Evolutionary conservation across 2,113 vertebrate species (phyloP), one percentile per base, ranked within the genome.

Genomic region (Indicator indicator): DNA sequence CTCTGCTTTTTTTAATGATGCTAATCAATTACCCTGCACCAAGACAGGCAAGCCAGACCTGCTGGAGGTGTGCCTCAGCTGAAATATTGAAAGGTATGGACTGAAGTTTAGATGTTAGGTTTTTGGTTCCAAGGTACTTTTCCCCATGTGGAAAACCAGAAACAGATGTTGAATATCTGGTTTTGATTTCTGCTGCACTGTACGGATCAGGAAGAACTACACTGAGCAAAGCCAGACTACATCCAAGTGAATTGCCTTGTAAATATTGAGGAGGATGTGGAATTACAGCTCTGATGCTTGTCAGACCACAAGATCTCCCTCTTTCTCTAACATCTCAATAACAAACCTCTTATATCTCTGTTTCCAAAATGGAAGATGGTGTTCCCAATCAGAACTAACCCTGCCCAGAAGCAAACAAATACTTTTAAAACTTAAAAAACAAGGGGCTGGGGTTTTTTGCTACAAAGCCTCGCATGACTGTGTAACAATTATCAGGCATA

Each of bases 211-310:
- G 81, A 79, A 36, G 74, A 87, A 44, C 71, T 85, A 54, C 55
- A 63, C 74, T 76, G 74, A 87, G 82, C 69, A 82, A 96, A 90
- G 78, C 33, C 91, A 95, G 74, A 94, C 85, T 76, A 83, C 68
- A 85, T 88, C 71, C 59, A 80, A 86, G 85, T 1, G 27, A 91
- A 81, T 81, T 86, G 83, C 81, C 62, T 21, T 75, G 80, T 86
- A 94, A 90, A 96, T 91, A 89, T 59, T 83, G 75, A 3, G 9
- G 56, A 94, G 89, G 68, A 95, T 93, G 91, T 88, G 84, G 70
- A 92, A 92, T 94, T 67, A 76, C 40, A 90, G 74, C n/a, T 50
- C 58, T 86, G 56, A 86, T 90, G 74, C 62, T 88, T 74, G 88
- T 91, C 69, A 93, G 62, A 77, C 76, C 62, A 64, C 72, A 94